Conservation (phyloP, 2,888 invertebrate genomes). For the Mylabris sibirica region DNA sequence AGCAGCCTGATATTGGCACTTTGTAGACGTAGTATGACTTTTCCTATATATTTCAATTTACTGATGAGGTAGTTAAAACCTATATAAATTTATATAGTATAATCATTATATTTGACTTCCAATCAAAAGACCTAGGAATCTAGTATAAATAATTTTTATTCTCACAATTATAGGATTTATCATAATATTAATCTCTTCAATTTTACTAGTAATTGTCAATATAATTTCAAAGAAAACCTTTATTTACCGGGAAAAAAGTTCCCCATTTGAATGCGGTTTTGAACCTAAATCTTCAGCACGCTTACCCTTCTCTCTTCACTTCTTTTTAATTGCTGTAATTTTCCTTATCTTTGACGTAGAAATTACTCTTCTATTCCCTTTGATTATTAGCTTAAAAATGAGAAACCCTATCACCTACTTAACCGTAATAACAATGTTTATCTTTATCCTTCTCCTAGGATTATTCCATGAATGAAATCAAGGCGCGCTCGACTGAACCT, state of each 20-base stretch:
- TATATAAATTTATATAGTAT: conserved; percentile 75
- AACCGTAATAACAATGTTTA: conserved; percentile 54
- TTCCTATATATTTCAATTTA: conserved; percentile 72
- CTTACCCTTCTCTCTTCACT: conserved; percentile 67
- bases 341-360: conserved; percentile 79
- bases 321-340: conserved; percentile 73
- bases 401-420: conserved; percentile 52
- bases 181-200: conserved; percentile 64
- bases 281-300: conserved; percentile 64
- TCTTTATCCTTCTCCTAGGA: conserved; percentile 65
- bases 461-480: conserved; percentile 67
- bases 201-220: too few species aligned
- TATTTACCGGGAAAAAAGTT: conserved; percentile 69
- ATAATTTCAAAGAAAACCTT: conserved; percentile 69
- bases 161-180: conserved; percentile 57
- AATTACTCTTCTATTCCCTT: conserved; percentile 70
- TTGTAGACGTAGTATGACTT: conserved; percentile 71
- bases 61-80: conserved; percentile 70
- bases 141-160: conserved; percentile 67
- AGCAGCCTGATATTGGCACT: conserved; percentile 74
- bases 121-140: conserved; percentile 71
- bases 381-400: conserved; percentile 61
- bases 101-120: conserved; percentile 76
- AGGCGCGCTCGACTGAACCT: conserved; percentile 69
- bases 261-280: conserved; percentile 72